Evolutionary conservation across 2,113 vertebrate species (phyloP).

Genomic region (Catharus fuscescens): DNA sequence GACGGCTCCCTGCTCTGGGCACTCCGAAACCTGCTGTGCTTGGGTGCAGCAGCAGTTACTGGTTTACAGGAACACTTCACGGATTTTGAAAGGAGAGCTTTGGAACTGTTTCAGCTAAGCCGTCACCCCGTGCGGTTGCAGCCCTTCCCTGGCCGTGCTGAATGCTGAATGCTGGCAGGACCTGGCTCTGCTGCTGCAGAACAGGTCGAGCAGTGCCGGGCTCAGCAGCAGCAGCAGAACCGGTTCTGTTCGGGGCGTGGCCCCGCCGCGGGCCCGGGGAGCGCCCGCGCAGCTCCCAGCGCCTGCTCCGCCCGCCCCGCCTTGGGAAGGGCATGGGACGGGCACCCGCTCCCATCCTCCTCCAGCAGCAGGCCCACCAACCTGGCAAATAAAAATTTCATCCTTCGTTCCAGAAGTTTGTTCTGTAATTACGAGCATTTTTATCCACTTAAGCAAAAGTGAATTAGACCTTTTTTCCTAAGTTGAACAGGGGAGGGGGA

Average conservation of each 20-base stretch:
- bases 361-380: not conserved
- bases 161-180: not conserved
- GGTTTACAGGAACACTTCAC: not conserved
- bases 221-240: not conserved
- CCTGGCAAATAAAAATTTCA: not conserved
- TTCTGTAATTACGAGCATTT: not conserved
- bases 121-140: not conserved
- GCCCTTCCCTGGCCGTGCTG: not conserved
- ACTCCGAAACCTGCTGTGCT: not conserved
- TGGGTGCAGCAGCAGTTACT: not conserved
- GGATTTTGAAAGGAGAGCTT: not conserved
- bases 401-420: not conserved
- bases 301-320: no score
- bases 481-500: not conserved
- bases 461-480: not conserved
- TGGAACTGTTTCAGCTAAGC: not conserved
- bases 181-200: not conserved
- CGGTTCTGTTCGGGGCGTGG: not conserved
- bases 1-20: not conserved
- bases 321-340: not conserved
- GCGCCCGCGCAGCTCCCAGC: not conserved
- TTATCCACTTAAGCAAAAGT: not conserved
- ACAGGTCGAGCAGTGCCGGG: not conserved
- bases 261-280: not conserved
- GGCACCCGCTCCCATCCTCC: not conserved